phyloP scores from a whole-genome alignment of 2,113 vertebrate genomes.

The Gobius niger region DNA sequence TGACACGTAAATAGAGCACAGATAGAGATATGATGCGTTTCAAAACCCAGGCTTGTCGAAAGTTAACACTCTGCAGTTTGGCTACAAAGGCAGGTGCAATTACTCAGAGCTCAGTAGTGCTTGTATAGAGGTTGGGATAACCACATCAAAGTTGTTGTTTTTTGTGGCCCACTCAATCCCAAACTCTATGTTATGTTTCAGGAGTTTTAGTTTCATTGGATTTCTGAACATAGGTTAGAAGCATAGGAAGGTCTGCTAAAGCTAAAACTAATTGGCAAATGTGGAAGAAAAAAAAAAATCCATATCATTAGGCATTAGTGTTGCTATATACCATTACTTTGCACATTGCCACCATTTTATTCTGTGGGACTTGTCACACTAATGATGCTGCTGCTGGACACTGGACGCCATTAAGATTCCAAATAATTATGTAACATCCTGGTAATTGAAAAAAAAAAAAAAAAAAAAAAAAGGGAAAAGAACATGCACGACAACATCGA shows the following conservation, averaged over 20 bases:
- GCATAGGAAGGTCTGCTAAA: too few species aligned
- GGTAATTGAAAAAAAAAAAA: too few species aligned
- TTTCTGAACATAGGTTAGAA: too few species aligned
- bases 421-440: too few species aligned
- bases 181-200: too few species aligned
- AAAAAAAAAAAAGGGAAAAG: too few species aligned
- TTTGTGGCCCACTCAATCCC: too few species aligned
- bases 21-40: slow-evolving; percentile 24
- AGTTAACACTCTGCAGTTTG: slow-evolving; percentile 9
- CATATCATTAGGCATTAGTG: too few species aligned
- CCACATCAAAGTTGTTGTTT: too few species aligned
- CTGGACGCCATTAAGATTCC: not conserved
- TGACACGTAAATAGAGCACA: slow-evolving; percentile 24
- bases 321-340: not conserved
- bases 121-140: not conserved
- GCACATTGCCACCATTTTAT: not conserved
- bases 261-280: too few species aligned
- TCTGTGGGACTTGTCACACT: not conserved
- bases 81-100: not conserved
- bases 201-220: too few species aligned
- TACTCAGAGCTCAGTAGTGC: not conserved
- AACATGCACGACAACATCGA: not conserved
- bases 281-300: too few species aligned
- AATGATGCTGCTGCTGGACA: not conserved
- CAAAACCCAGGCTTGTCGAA: slow-evolving; percentile 19